A percentile compares a stretch with the other conserved stretches of the same genome.
Conservation (phyloP, 2,888 invertebrate genomes). For the Tenthredo notha region DNA sequence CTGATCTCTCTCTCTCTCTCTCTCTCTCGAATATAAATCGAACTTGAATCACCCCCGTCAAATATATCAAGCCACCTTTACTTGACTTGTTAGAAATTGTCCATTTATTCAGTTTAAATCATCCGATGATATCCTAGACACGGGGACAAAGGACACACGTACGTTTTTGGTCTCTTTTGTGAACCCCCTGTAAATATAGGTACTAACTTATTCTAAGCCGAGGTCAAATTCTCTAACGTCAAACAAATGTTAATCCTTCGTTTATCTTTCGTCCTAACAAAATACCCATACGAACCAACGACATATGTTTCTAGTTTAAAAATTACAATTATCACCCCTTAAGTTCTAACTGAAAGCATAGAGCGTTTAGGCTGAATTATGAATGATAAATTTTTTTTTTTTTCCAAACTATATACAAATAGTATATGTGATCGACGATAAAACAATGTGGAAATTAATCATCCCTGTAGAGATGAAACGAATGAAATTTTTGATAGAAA, state of each 20-base stretch:
- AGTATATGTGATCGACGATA: background rate
- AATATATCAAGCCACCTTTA: background rate
- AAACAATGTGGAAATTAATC: slow-evolving; percentile 1
- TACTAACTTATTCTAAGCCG: background rate
- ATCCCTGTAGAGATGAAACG: slow-evolving; percentile 18
- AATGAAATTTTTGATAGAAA: slow-evolving; percentile 3
- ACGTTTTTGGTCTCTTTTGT: background rate
- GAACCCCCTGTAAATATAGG: background rate
- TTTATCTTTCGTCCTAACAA: background rate
- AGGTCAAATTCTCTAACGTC: slow-evolving; percentile 1
- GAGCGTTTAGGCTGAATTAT: background rate
- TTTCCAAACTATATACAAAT: background rate
- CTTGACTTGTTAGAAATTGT: background rate
- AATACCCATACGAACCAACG: background rate
- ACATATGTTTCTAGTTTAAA: background rate
- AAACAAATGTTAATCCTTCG: slow-evolving; percentile 1
- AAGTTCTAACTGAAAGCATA: background rate
- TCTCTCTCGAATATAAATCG: slow-evolving; percentile 25
- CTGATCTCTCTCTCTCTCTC: too few species aligned
- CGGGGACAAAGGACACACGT: background rate
- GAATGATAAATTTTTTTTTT: background rate
- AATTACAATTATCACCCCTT: background rate
- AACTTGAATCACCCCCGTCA: background rate
- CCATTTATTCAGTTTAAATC: background rate
- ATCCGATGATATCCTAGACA: background rate